These are phyloP conservation scores for Tauraco erythrolophus DNA, from an alignment of 2,113 vertebrate genomes.

Conservation along the genomic window DNA sequence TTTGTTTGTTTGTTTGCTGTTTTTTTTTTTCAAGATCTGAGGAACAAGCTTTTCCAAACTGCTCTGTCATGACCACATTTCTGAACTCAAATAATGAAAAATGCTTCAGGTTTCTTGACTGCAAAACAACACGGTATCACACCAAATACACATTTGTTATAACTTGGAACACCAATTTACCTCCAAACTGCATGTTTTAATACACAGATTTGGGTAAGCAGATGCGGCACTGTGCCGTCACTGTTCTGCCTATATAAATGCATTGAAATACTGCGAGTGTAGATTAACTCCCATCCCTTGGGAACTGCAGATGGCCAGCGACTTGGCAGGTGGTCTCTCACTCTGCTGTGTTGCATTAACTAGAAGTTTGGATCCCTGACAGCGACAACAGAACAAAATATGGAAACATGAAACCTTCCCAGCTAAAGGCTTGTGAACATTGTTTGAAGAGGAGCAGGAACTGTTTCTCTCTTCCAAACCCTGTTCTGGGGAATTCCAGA, in stretches of 20 bases:
- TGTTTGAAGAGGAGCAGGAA: background rate
- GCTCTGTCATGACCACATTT: background rate
- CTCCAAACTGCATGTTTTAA: background rate
- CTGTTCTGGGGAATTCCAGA: background rate
- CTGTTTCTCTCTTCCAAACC: background rate
- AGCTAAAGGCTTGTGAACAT: background rate
- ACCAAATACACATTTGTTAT: background rate
- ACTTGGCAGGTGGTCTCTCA: background rate
- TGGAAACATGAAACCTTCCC: background rate
- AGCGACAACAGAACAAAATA: background rate
- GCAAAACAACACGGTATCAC: background rate
- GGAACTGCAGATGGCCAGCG: background rate
- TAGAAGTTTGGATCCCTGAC: background rate
- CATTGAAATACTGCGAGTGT: fast-evolving
- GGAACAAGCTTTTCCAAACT: background rate
- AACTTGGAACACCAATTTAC: background rate
- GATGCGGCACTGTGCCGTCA: fast-evolving
- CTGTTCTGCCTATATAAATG: background rate
- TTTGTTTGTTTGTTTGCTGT: no score
- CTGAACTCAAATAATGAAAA: background rate
- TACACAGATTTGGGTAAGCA: background rate
- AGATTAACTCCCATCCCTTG: background rate
- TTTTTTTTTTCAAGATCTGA: background rate
- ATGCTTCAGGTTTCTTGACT: background rate
- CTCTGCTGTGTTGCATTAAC: background rate